Base-by-base conservation (phyloP, 1,140 invertebrate species). In the Hypothenemus hampei region DNA sequence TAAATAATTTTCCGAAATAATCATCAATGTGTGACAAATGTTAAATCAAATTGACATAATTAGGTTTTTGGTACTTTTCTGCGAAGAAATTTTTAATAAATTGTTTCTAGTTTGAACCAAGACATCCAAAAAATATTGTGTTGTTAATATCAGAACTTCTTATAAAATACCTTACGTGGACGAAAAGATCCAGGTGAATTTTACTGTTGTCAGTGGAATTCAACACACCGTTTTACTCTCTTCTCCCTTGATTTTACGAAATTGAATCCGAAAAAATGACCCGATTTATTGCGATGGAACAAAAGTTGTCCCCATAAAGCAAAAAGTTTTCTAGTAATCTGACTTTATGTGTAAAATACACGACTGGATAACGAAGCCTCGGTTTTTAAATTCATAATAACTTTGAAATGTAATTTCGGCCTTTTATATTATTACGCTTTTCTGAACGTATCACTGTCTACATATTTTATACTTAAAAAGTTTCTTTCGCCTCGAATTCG, bases 381-480 rank as follows among this genome's bases (percentile, higher is more conserved):
- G 39, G 40, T 53, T 60, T 56, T 62, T 53, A 63, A 63, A 63
- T 60, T 61, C 56, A 63, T 60, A 63, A 63, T 58, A 63, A 60
- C 46, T 58, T 36, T 26, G 43, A 33, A 50, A 23, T 18, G 46
- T 57, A 58, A 61, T 23, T 55, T 53, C 50, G 33, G 40, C 46
- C 56, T 57, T 60, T 62, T 60, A 48, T 58, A 60, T 56, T 61
- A 63, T 63, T 63, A 58, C 61, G 56, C 56, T 57, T 58, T 55
- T 63, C 61, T 46, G 61, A 57, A 55, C 61, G 46, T 60, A 60
- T 62, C 61, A 57, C 51, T 49, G 61, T 39, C 54, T 47, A 54
- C 61, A 54, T 62, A 60, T 60, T 62, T 60, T 52, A 60, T 55
- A 62, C 59, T 60, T 59, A 53, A 45, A 20, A 55, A 61, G 58